Base-by-base conservation (phyloP, 2,113 vertebrate genomes). In the Synchiropus splendidus region DNA sequence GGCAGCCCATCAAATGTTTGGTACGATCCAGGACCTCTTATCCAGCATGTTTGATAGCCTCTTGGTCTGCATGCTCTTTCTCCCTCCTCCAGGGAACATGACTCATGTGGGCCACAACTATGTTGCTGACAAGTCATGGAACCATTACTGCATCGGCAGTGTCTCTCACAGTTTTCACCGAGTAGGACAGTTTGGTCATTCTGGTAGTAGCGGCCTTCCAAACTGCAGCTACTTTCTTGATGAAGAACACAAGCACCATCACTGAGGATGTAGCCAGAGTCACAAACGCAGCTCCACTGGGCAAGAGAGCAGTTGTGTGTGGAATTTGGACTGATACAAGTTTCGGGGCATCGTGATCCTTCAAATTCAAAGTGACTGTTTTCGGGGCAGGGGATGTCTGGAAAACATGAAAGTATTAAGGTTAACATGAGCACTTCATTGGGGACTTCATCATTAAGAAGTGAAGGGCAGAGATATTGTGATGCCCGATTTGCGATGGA, bases 351-450 rank as follows among this genome's bases (percentile, higher is more conserved):
- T 42, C 75, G 60, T 27, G 54, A 55, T 1, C 80, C 69, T 30
- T 55, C 42, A 1, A 56, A n/a, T 16, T 83, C 80, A 51, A 74
- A 81, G 55, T 81, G 84, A 37, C 83, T 79, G 39, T 84, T 79
- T n/a, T 63, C 16, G 8, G 70, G 72, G 0, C 83, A 86, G 1
- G 15, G 5, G 4, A 77, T 66, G 46, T 81, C 82, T 83, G 9
- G 35, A 0, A 36, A 10, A n/a, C n/a, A n/a, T n/a, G n/a, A n/a
- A n/a, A n/a, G n/a, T n/a, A n/a, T n/a, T n/a, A n/a, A n/a, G n/a
- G n/a, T n/a, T n/a, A n/a, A n/a, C n/a, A n/a, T n/a, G n/a, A n/a
- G n/a, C n/a, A n/a, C n/a, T n/a, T n/a, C n/a, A n/a, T n/a, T n/a
- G n/a, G n/a, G n/a, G n/a, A n/a, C n/a, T n/a, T n/a, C n/a, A n/a